A percentile compares a stretch with the other conserved stretches of the same genome.
phyloP scores from a whole-genome alignment of 1,140 invertebrate genomes.

The Hirudo medicinalis region DNA sequence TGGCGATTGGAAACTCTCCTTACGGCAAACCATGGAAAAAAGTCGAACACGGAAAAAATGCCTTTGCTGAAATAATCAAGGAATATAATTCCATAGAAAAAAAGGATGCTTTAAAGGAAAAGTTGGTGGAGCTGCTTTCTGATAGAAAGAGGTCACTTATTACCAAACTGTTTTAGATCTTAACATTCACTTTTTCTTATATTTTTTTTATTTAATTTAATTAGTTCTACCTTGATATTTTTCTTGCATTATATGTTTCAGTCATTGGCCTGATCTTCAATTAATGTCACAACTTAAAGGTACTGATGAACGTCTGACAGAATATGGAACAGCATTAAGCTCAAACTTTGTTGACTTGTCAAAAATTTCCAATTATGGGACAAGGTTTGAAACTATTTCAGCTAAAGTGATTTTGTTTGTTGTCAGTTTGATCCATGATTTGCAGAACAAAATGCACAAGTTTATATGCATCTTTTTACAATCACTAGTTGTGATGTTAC shows the following conservation, averaged over 20 bases:
- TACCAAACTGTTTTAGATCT: no score
- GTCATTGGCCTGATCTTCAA: constrained; percentile 8
- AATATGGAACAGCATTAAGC: neutral
- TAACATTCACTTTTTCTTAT: neutral
- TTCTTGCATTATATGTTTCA: neutral
- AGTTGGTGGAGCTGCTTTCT: constrained; percentile 7
- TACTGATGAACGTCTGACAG: neutral
- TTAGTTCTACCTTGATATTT: no score
- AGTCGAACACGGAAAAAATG: constrained; percentile 1
- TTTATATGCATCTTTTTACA: no score
- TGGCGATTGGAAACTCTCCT: constrained; percentile 10
- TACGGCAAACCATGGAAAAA: constrained; percentile 13
- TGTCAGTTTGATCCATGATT: no score
- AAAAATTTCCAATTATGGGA: neutral
- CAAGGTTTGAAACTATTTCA: neutral
- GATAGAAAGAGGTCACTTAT: neutral
- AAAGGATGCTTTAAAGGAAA: neutral
- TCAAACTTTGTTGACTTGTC: neutral
- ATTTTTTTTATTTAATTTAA: no score
- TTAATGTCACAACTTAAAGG: neutral
- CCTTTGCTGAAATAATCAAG: neutral
- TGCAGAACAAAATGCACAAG: no score
- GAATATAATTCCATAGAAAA: neutral
- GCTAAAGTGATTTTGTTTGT: neutral
- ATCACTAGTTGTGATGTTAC: no score